Base-by-base conservation (phyloP, 2,888 invertebrate genomes). In the Phania funesta region DNA sequence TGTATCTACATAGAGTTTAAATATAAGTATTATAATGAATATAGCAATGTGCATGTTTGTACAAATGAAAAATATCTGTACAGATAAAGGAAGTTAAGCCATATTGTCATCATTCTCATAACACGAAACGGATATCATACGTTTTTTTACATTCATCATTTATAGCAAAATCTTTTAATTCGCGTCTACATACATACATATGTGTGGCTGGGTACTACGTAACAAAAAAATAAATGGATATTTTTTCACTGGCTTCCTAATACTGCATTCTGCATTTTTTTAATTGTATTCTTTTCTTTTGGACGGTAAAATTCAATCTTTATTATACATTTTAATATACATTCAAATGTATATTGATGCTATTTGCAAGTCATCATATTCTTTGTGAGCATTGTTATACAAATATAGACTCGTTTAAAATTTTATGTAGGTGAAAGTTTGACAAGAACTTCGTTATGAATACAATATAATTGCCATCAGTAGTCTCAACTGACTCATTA, bases 111-210 rank as follows among this genome's bases (percentile, higher is more conserved):
- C 76, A 68, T 81, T 76, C 73, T 60, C 54, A 73, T 38, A 77
- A 81, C 77, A 81, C 58, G 70, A 46, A 81, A 74, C 81, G 81
- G 81, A 81, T 81, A 64, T 77, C 77, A 77, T 68, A 74, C 58
- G 16, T 67, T 48, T 65, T 56, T 52, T 65, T 26, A 46, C 68
- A 29, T 67, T 29, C 58, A 56, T n/a, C 68, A 73, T 79, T 58
- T 56, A n/a, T 22, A n/a, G 18, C 48, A 60, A 26, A 44, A 11
- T 24, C 22, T 20, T 52, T 2, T 3, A 24, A 52, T 52, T 26
- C 3, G 9, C 16, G 8, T 56, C 22, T 22, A 26, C 13, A 29
- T 16, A n/a, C n/a, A 16, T 24, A 11, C 20, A 18, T 26, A 46
- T 22, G 13, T 13, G 24, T 58, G 67, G 22, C 0, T 18, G 18